Base-by-base conservation (phyloP, 2,888 invertebrate genomes). In the Polyommatus icarus region DNA sequence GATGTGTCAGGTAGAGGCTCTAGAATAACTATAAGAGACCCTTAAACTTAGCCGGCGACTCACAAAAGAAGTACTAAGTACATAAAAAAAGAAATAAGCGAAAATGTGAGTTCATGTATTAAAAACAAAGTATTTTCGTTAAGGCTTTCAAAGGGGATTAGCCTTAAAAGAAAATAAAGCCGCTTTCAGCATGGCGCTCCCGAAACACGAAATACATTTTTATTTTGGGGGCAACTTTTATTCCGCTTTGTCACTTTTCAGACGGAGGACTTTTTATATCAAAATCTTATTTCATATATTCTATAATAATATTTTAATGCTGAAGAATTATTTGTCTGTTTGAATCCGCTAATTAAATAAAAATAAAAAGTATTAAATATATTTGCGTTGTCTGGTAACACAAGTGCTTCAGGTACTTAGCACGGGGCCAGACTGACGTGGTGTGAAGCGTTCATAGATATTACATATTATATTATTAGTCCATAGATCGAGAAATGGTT, bases 71-170 rank as follows among this genome's bases (percentile, higher is more conserved):
- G 32, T 32, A n/a, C n/a, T n/a, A 32, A 18, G 54, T 54, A 54
- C 54, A 54, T 54, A 54, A 54, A 54, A 54, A 50, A 54, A 54
- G 54, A 54, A 54, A 54, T 54, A 54, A 57, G 57, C 7, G 57
- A 57, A 57, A 57, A 59, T 8, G 15, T 12, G 61, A 61, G 24
- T 61, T 61, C 61, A 10, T 24, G 61, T 61, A 24, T 24, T 61
- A 61, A 61, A 24, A 61, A 61, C 24, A 61, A 61, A 61, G 61
- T 61, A 61, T 61, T 61, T 61, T 24, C 24, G 61, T 61, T 61
- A 61, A 61, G 61, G 61, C 61, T 24, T 24, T 61, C 24, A 61
- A 24, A 61, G 24, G 61, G 61, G 61, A 61, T 61, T 61, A 61
- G 61, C 20, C 24, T 61, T 4, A 24, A 20, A 61, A 61, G 61